Base-by-base conservation (phyloP, 2,888 invertebrate species). In the Drosophila barbarae region DNA sequence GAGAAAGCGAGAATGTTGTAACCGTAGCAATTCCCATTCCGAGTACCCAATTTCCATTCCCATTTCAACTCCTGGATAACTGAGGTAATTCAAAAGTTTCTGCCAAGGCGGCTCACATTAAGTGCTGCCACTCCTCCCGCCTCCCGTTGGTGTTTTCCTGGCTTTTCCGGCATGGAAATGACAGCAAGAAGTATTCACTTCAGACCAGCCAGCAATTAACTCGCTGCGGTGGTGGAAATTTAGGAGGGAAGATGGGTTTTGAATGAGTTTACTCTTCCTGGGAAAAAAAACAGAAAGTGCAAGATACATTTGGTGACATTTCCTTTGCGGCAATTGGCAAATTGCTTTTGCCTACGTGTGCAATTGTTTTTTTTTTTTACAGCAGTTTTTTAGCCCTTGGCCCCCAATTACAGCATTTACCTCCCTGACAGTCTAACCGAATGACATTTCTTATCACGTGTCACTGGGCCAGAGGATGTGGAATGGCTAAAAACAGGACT, bases 11-110 rank as follows among this genome's bases (percentile, higher is more conserved):
- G 41, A 41, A 35, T 41, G 47, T 39, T 69, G 83, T 74, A 80
- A 80, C 79, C 65, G 77, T 76, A 68, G 69, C 82, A 51, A 68
- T 71, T 51, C 42, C 52, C 67, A 54, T 50, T 70, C 56, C 79
- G 36, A 57, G 35, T 50, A 36, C 38, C 18, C 57, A 36, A 28
- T 46, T 36, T 49, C 38, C 36, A 39, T 23, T n/a, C 10, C 21
- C 39, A 63, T 63, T 63, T 34, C 65, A 26, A 66, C 74, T 66
- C 35, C 46, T 39, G 57, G 64, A 59, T 68, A 77, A 80, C 85
- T 80, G 85, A 85, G 80, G 80, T 80, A 80, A 85, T 85, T 80
- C 85, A 80, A 84, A 80, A 80, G 85, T 80, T 78, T 73, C 63
- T 32, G 50, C 67, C 63, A 68, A 82, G 82, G 51, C 69, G 67